These are phyloP conservation scores for Eristalis intricaria DNA, from an alignment of 2,888 invertebrate genomes.

Conservation along the genomic window DNA sequence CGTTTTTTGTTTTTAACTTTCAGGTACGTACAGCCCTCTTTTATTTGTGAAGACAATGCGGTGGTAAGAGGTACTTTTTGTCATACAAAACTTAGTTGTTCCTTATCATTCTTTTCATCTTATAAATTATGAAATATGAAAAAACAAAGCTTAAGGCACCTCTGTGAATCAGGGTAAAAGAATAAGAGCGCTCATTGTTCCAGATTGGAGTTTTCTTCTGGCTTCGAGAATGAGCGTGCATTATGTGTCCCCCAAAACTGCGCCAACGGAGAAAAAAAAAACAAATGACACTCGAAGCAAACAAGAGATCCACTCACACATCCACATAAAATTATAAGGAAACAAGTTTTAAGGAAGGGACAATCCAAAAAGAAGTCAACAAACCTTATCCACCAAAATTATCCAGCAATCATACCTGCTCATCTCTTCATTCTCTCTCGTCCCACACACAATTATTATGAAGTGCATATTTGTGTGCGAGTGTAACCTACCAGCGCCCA, in stretches of 20 bases:
- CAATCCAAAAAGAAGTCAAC: neutral
- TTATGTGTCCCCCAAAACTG: neutral
- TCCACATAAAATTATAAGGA: neutral
- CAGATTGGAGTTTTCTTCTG: slow-evolving; percentile 33
- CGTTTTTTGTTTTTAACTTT: neutral
- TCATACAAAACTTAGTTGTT: slow-evolving; percentile 4
- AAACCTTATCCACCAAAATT: slow-evolving; percentile 23
- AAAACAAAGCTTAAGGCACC: slow-evolving; percentile 19
- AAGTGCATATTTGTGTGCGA: slow-evolving; percentile 12
- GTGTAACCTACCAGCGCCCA: slow-evolving; percentile 6
- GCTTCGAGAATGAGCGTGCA: slow-evolving; percentile 24
- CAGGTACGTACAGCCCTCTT: slow-evolving; percentile 53
- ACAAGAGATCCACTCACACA: slow-evolving; percentile 25
- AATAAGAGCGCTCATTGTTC: slow-evolving; percentile 23
- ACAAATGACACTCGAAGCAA: slow-evolving; percentile 15
- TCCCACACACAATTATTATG: neutral
- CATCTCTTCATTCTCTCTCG: neutral
- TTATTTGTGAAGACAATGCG: slow-evolving; percentile 22
- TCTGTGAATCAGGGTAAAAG: slow-evolving; percentile 7
- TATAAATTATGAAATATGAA: slow-evolving; percentile 34
- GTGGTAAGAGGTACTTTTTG: neutral
- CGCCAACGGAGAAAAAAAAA: neutral
- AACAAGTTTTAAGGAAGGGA: neutral
- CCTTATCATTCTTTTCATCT: neutral
- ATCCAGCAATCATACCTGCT: neutral